A percentile compares a stretch with the other conserved stretches of the same genome.
Conservation (phyloP, 2,113 vertebrate genomes). For the Colius striatus region DNA sequence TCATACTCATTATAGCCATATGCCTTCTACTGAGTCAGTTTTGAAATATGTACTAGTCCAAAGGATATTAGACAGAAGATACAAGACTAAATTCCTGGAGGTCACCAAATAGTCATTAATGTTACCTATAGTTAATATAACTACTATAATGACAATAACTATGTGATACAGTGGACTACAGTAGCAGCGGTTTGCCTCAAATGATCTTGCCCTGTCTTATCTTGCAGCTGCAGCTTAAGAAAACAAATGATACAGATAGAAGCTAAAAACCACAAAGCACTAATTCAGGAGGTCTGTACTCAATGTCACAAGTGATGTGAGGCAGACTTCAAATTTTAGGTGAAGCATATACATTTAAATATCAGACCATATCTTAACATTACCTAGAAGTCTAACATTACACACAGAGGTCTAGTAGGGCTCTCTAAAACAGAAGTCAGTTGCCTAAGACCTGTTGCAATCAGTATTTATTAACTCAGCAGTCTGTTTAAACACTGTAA, state of each 20-base stretch:
- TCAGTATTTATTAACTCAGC: neutral
- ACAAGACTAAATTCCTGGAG: neutral
- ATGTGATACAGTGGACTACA: neutral
- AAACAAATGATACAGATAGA: rapidly evolving
- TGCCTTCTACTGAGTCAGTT: neutral
- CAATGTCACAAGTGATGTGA: neutral
- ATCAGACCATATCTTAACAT: neutral
- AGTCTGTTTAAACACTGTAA: neutral
- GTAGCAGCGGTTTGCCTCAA: neutral
- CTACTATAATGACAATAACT: neutral
- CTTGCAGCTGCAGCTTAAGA: neutral
- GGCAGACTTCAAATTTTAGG: neutral
- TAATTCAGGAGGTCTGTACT: neutral
- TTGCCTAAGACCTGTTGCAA: neutral
- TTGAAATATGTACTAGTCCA: neutral
- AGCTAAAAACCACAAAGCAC: neutral
- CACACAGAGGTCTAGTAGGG: neutral
- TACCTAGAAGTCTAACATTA: neutral
- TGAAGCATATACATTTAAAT: neutral
- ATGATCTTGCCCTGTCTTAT: neutral
- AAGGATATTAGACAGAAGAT: neutral
- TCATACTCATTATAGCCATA: neutral
- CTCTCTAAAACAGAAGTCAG: neutral
- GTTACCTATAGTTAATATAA: neutral
- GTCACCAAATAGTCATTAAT: neutral